Base-by-base conservation (phyloP, 1,140 invertebrate genomes). In the Bombus superbus region DNA sequence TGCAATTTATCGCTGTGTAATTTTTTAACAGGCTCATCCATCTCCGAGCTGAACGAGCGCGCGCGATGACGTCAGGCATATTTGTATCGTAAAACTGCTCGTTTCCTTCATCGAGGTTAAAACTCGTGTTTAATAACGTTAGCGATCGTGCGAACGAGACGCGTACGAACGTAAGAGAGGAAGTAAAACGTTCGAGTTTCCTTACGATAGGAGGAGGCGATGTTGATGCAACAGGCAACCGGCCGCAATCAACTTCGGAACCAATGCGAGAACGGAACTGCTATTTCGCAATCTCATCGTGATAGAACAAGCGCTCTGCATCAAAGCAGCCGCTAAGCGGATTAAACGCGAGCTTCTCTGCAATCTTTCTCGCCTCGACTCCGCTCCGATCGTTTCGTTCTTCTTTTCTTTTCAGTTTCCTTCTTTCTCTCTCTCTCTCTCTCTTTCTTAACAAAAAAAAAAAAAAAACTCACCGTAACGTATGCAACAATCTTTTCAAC, bases 321-420 rank as follows among this genome's bases (percentile, higher is more conserved):
- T 89, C 86, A 86, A 90, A 85, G 79, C 68, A 79, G 25, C 82
- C 85, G 89, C 87, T 90, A 90, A 91, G 87, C 89, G 80, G 89
- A 91, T 91, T 91, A 90, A 79, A 83, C 81, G 35, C 74, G 77
- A 83, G 87, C 78, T 89, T 90, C 82, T 85, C 84, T 83, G 79
- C 81, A 59, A 85, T 86, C 88, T 71, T 85, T 73, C 47, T 53
- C 47, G 81, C 88, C 75, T 35, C 68, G 47, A 53, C 71, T 38
- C 35, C 35, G 2, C 81, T 62, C 47, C 35, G 13, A 1, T 57
- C 57, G 83, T 13, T 44, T 4, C 22, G 59, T 62, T 62, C 59
- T 11, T 28, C 10, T 62, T 57, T 57, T 25, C 18, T 11, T 4
- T 44, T 38, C n/a, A 25, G 38, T 25, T 18, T 47, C 6, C 25